A percentile compares a stretch with the other conserved stretches of the same genome.
phyloP scores from a whole-genome alignment of 2,113 vertebrate genomes.

The Ciconia boyciana region DNA sequence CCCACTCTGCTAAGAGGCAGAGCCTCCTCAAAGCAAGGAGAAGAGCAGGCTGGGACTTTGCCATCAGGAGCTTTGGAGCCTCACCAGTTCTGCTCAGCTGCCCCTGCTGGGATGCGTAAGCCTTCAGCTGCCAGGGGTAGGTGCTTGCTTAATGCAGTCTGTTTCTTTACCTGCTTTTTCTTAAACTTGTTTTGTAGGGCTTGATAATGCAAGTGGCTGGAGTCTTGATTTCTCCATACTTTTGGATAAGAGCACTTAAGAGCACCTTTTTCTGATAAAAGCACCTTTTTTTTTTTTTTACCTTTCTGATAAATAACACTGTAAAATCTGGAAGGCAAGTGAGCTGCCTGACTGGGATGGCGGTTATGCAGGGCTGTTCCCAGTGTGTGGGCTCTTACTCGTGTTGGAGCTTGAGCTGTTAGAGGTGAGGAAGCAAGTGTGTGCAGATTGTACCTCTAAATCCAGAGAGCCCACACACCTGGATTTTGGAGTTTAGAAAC shows the following conservation, averaged over 20 bases:
- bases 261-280: neutral
- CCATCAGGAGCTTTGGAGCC: accelerated
- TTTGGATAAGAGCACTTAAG: neutral
- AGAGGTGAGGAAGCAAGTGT: neutral
- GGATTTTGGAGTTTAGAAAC: neutral
- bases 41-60: neutral
- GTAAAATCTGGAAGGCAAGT: neutral
- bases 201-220: neutral
- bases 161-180: neutral
- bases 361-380: neutral
- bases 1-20: neutral
- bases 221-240: neutral
- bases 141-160: neutral
- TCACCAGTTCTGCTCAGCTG: neutral
- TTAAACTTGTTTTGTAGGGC: too few species aligned
- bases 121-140: neutral
- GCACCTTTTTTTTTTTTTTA: neutral
- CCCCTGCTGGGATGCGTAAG: accelerated
- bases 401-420: neutral
- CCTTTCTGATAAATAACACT: neutral
- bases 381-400: neutral
- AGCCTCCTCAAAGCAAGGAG: neutral
- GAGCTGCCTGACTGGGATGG: neutral
- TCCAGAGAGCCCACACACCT: neutral
- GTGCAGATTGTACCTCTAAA: neutral